Evolutionary conservation across 2,113 vertebrate species (phyloP), one percentile per base, ranked within the genome.

Genomic region (Phyllostomus hastatus): DNA sequence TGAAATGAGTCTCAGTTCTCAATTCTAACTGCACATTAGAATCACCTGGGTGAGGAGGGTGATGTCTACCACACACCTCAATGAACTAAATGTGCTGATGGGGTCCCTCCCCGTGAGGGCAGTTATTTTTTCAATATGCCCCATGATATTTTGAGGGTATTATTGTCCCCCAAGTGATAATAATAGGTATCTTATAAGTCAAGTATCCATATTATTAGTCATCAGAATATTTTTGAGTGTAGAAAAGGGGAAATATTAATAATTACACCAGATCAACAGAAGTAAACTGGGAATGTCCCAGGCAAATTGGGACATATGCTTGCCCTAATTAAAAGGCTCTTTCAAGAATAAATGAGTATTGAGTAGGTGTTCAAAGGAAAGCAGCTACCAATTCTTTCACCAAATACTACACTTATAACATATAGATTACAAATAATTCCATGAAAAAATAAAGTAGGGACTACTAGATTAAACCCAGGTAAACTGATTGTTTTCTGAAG

Each of bases 361-460:
- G 48, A 78, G 66, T 94, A 75, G 52, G 28, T 93, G 59, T 84
- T 90, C 64, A 70, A 87, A 95, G 67, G 95, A 96, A 90, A 72
- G 4, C 35, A 87, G 31, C 70, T 92, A 79, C 11, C 19, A 79
- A 90, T 19, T 88, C 48, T 91, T 92, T 28, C 35, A 67, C 61
- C 57, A 94, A 81, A 66, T 88, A 46, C 14, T 87, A 72, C 50
- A 94, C 48, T 96, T 94, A 50, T 16, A 88, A 72, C 48, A 54
- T 78, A 66, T 33, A 87, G 35, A 15, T 14, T 73, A 59, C 81
- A 96, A 85, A 82, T 72, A 82, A 85, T 78, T 81, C 50, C 22
- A 26, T 97, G 20, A 86, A 88, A 67, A 64, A 57, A 80, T 48
- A 91, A 88, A 82, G 10, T 54, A 75, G 41, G 15, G 8, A 54